Evolutionary conservation across 2,113 vertebrate genomes (phyloP).

Genomic region (Sciurus niger): DNA sequence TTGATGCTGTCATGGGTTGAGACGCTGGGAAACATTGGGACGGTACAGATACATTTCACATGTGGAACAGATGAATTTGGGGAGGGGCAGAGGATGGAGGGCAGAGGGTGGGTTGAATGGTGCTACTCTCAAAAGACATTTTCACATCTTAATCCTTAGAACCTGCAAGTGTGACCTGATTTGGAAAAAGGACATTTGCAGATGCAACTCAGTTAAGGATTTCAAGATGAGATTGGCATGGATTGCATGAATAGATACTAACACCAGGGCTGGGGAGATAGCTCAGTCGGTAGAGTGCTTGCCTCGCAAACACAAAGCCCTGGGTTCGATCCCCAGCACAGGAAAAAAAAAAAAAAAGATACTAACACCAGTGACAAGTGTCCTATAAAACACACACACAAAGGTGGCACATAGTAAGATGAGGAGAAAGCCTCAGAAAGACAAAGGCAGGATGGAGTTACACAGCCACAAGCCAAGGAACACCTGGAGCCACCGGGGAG

Average conservation of each 20-base stretch:
- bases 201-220: background rate
- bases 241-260: background rate
- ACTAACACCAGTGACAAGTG: background rate
- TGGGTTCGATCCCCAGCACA: too few relatives aligned
- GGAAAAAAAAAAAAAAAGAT: background rate
- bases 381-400: background rate
- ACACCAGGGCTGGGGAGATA: background rate
- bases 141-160: background rate
- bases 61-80: background rate
- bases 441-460: background rate
- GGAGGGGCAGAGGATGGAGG: background rate
- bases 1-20: background rate
- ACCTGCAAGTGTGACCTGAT: background rate
- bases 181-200: background rate
- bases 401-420: background rate
- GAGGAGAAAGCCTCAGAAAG: background rate
- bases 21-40: background rate
- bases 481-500: background rate
- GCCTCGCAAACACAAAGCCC: too few relatives aligned
- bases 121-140: background rate
- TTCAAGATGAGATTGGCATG: background rate
- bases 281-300: too few relatives aligned
- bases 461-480: background rate
- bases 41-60: background rate
- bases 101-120: background rate